Base-by-base conservation (phyloP, 2,888 invertebrate species). In the Chironomus riparius region DNA sequence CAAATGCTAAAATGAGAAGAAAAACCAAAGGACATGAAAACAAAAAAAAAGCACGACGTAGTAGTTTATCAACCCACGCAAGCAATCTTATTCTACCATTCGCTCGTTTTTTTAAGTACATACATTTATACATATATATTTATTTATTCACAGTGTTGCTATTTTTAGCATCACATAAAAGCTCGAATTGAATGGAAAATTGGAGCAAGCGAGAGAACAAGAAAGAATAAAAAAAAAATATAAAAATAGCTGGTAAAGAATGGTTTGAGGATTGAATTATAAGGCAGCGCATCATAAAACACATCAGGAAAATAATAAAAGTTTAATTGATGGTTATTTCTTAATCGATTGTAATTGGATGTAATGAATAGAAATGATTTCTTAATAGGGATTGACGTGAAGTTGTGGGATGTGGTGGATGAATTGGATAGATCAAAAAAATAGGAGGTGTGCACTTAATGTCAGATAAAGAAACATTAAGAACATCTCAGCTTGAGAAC, bases 151-250 rank as follows among this genome's bases (percentile, higher is more conserved):
- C 50, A 50, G 38, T 15, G 21, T 10, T 24, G 50, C 72, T 72
- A 72, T 72, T 72, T 72, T 61, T 72, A 72, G 72, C 7, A 72
- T 62, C 61, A 65, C 24, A 70, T 50, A 50, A 72, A 72, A 72
- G 62, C 61, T 62, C 62, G 38, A 62, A n/a, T 7, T 38, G 62
- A 72, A 72, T 72, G 47, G 24, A 38, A 72, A 72, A 61, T 22
- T 61, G 72, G 62, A 62, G 62, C 61, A 62, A 62, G 62, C 18
- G 56, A 56, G n/a, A 56, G 56, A 56, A 18, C 56, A 56, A 56
- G 18, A 56, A 56, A n/a, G n/a, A n/a, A 56, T 18, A 50, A 15
- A 50, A 50, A 56, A 50, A 15, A 50, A 50, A 56, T 15, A 56
- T 38, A 38, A 38, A 38, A 38, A 38, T 38, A 38, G 38, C 38